These are phyloP conservation scores for Channallabes apus DNA, from an alignment of 2,797 vertebrate genomes.

Conservation along the genomic window DNA sequence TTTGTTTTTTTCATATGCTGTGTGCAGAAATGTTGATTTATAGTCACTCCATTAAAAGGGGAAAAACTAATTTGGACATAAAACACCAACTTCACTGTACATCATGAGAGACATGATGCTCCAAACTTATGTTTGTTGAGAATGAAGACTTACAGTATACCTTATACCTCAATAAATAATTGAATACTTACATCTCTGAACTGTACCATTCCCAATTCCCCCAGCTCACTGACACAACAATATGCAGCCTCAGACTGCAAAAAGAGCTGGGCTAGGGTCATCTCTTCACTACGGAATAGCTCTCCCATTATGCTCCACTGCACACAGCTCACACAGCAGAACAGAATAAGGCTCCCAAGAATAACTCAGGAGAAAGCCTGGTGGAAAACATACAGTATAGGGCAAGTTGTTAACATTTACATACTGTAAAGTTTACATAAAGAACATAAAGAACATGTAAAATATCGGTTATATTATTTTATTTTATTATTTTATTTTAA, in stretches of 20 bases:
- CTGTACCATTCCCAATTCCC: constrained; percentile 97
- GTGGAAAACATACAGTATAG: not conserved
- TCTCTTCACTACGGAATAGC: constrained; percentile 94
- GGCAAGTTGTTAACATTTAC: not conserved
- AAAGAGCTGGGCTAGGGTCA: constrained; percentile 95
- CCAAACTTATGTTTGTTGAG: too few species aligned
- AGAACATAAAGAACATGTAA: not conserved
- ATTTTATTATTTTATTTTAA: too few species aligned
- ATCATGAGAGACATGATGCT: too few species aligned
- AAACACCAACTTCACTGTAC: too few species aligned
- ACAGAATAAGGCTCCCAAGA: not conserved
- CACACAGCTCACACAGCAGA: constrained; percentile 7
- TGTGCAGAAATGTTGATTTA: too few species aligned
- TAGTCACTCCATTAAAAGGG: too few species aligned
- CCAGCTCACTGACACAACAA: constrained; percentile 96
- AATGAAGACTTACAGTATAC: too few species aligned
- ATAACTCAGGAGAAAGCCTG: not conserved
- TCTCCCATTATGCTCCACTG: constrained; percentile 82
- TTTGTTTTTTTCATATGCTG: too few species aligned
- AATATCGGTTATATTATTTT: not conserved
- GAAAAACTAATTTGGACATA: too few species aligned
- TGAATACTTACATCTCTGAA: constrained; percentile 89
- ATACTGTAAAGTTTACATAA: too few species aligned
- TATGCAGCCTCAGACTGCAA: constrained; percentile 95
- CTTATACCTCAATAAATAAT: not conserved